Percentiles rank a stretch among this genome's conserved stretches.
phyloP scores from a whole-genome alignment of 2,113 vertebrate species.

The Toxotes jaculatrix region DNA sequence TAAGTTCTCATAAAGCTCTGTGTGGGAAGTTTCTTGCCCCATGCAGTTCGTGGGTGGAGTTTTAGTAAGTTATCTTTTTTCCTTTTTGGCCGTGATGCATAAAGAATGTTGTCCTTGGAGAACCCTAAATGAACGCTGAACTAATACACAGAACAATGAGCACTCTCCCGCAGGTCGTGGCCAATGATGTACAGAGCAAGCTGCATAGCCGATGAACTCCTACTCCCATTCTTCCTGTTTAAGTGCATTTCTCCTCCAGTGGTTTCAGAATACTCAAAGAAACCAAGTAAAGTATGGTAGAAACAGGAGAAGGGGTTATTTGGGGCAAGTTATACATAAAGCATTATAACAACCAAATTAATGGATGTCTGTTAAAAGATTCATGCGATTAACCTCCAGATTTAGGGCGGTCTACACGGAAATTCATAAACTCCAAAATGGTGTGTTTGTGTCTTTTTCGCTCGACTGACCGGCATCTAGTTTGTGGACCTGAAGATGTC shows the following conservation, averaged over 20 bases:
- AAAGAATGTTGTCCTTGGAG: slow-evolving; percentile 53
- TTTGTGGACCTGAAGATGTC: slow-evolving; percentile 29
- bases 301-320: slow-evolving; percentile 65
- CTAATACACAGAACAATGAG: slow-evolving; percentile 64
- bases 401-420: slow-evolving; percentile 67
- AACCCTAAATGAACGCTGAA: slow-evolving; percentile 55
- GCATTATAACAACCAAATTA: slow-evolving; percentile 83
- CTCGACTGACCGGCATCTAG: slow-evolving; percentile 51
- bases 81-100: slow-evolving; percentile 47
- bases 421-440: slow-evolving; percentile 67
- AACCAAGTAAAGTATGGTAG: slow-evolving; percentile 64
- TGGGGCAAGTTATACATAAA: slow-evolving; percentile 80
- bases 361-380: slow-evolving; percentile 83
- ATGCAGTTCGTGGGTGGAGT: slow-evolving; percentile 38
- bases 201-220: slow-evolving; percentile 63
- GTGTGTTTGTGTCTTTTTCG: slow-evolving; percentile 72
- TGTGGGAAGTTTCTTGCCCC: slow-evolving; percentile 41
- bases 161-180: slow-evolving; percentile 25
- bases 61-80: slow-evolving; percentile 31
- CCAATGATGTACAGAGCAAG: slow-evolving; percentile 50
- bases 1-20: slow-evolving; percentile 44
- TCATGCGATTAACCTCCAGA: slow-evolving; percentile 76
- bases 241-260: slow-evolving; percentile 75
- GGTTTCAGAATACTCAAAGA: slow-evolving; percentile 60
- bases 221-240: slow-evolving; percentile 51